These are phyloP conservation scores for Microcebus griseorufus DNA, from an alignment of 2,113 vertebrate species.

Conservation along the genomic window DNA sequence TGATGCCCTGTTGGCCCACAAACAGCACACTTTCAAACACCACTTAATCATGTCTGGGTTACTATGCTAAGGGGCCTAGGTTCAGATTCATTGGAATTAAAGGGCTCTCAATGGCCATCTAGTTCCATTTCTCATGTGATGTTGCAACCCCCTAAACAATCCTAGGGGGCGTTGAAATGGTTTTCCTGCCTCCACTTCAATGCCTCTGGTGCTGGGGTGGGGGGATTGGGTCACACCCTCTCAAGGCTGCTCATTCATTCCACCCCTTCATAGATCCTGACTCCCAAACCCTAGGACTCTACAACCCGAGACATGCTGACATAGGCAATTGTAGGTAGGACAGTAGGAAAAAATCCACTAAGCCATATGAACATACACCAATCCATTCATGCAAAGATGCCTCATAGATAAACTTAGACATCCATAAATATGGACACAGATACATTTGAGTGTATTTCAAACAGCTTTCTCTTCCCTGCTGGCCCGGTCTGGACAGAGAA, in stretches of 20 bases:
- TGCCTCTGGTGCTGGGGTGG: background rate
- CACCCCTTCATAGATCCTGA: background rate
- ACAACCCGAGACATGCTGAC: background rate
- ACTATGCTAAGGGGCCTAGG: background rate
- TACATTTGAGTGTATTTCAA: background rate
- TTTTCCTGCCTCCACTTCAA: too few species aligned
- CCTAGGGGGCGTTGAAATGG: background rate
- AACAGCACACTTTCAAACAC: background rate
- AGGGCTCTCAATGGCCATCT: background rate
- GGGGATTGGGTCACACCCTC: background rate
- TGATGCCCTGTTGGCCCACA: rapidly evolving
- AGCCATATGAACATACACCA: background rate
- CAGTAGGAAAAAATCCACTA: background rate
- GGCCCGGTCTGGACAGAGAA: background rate
- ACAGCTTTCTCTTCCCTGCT: background rate
- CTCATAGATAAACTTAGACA: background rate
- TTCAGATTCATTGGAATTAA: background rate
- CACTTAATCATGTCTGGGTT: background rate
- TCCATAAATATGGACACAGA: rapidly evolving
- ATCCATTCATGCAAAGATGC: background rate
- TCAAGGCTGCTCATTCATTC: background rate
- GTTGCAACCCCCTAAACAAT: background rate
- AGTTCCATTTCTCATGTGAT: background rate
- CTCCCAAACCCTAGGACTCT: background rate
- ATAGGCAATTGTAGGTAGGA: background rate